Percentiles rank a stretch among this genome's conserved stretches.
Evolutionary conservation across 2,888 invertebrate genomes (phyloP).

Genomic region (Oligia latruncula): DNA sequence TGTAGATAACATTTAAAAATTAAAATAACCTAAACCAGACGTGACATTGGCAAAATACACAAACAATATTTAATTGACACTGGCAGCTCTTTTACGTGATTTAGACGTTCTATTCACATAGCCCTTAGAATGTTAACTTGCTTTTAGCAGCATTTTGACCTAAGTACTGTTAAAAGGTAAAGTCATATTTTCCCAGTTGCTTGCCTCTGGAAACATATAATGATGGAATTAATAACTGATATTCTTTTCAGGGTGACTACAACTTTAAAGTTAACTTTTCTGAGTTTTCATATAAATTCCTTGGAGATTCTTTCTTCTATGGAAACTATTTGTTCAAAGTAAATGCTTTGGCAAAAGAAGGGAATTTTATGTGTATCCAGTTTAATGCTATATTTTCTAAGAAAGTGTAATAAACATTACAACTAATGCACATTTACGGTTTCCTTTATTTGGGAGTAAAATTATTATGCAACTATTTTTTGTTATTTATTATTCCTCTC

Average conservation of each 20-base stretch:
- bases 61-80: neutral
- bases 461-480: neutral
- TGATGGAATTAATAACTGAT: neutral
- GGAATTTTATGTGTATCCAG: constrained; percentile 53
- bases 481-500: neutral
- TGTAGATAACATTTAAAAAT: no score
- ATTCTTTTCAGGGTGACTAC: constrained; percentile 49
- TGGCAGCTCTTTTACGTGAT: neutral
- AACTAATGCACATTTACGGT: neutral
- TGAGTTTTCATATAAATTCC: constrained; percentile 33
- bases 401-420: constrained; percentile 6
- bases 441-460: neutral
- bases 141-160: neutral
- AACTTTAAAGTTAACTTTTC: constrained; percentile 41
- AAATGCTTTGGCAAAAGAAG: constrained; percentile 42
- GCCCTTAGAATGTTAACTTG: neutral
- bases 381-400: constrained; percentile 42
- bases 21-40: no score
- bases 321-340: constrained; percentile 56
- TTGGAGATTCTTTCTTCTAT: constrained; percentile 59
- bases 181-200: neutral
- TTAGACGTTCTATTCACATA: no score
- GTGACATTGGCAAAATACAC: no score
- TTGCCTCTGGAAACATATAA: neutral
- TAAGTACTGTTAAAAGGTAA: neutral